Conservation (phyloP, 2,797 vertebrate genomes). For the Phataginus tetradactyla region DNA sequence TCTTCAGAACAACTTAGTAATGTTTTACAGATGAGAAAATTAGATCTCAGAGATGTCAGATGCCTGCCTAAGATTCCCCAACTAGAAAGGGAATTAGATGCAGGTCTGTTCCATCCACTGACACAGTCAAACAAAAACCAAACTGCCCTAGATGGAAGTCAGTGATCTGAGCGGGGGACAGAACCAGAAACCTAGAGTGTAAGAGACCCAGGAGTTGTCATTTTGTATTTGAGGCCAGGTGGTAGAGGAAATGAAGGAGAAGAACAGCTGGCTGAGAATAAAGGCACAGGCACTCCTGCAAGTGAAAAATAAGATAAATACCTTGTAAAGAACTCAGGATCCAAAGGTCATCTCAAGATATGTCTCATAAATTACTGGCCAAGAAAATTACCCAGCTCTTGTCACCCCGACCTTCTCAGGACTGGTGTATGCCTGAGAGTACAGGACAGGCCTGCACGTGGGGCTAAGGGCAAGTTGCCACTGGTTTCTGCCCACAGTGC, state of each 20-base stretch:
- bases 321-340: neutral
- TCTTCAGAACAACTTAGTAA: neutral
- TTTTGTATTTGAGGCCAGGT: neutral
- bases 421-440: neutral
- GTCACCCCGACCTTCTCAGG: neutral
- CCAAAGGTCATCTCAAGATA: neutral
- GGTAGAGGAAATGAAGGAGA: neutral
- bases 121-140: neutral
- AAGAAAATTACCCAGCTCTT: neutral
- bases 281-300: fast-evolving
- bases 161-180: neutral
- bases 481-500: neutral
- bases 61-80: neutral
- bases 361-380: neutral
- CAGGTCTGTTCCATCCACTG: neutral
- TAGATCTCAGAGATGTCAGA: neutral
- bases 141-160: neutral
- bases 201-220: neutral
- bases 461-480: fast-evolving
- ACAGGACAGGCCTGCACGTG: no score
- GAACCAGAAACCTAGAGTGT: neutral
- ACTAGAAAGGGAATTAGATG: neutral
- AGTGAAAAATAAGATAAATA: neutral
- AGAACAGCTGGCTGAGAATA: neutral
- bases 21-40: neutral